phyloP scores from a whole-genome alignment of 2,888 invertebrate genomes.

The Pemphredon lugubris region DNA sequence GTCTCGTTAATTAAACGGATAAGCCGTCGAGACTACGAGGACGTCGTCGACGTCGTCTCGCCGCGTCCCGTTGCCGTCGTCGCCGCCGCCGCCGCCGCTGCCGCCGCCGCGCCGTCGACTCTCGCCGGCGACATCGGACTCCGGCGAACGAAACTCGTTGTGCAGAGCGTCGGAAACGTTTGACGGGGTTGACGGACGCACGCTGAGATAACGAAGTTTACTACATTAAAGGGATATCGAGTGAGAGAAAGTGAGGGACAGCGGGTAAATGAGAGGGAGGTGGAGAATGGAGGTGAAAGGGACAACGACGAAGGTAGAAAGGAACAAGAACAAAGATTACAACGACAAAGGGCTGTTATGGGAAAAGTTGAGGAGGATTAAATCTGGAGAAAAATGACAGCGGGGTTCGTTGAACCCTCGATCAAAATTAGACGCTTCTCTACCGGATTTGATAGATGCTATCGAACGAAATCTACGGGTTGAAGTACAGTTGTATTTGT shows the following conservation, averaged over 20 bases:
- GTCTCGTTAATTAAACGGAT: constrained; percentile 80
- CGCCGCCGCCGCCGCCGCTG: constrained; percentile 53
- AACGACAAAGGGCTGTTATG: too few species aligned
- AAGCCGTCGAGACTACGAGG: constrained; percentile 67
- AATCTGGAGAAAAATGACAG: too few species aligned
- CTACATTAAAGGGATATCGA: constrained; percentile 41
- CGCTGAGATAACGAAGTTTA: constrained; percentile 67
- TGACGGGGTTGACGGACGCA: constrained; percentile 71
- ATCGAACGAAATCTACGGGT: too few species aligned
- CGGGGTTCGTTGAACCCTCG: too few species aligned
- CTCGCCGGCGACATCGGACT: constrained; percentile 37
- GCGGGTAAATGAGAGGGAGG: neutral
- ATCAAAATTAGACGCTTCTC: too few species aligned
- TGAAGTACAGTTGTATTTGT: too few species aligned
- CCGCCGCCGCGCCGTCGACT: constrained; percentile 29
- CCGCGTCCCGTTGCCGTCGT: constrained; percentile 27
- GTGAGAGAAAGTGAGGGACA: neutral
- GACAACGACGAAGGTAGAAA: too few species aligned
- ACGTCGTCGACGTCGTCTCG: constrained; percentile 26
- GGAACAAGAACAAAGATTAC: too few species aligned
- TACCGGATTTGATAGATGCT: too few species aligned
- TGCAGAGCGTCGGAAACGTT: constrained; percentile 74
- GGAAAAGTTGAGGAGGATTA: too few species aligned
- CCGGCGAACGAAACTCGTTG: constrained; percentile 50
- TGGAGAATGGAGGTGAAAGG: neutral